phyloP scores from a whole-genome alignment of 2,113 vertebrate species.

The Sturnira hondurensis region DNA sequence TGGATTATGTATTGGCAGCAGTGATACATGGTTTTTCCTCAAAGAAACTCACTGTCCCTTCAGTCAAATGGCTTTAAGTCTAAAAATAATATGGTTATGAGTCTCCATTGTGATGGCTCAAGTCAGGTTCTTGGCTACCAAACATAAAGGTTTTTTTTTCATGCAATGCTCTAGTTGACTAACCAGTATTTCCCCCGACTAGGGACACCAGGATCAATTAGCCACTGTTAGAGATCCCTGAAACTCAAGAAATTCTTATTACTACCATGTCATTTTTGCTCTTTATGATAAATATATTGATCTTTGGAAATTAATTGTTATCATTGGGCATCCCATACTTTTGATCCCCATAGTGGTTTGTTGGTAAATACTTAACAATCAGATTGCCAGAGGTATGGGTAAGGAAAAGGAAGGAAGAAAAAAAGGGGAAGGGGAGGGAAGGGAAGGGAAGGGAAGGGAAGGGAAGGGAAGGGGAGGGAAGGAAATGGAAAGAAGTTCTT shows the following conservation, averaged over 20 bases:
- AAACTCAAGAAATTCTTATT: neutral
- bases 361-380: neutral
- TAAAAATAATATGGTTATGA: neutral
- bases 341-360: neutral
- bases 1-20: neutral
- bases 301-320: neutral
- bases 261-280: neutral
- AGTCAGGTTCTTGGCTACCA: neutral
- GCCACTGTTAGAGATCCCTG: neutral
- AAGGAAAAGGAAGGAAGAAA: accelerated
- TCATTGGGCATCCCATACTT: neutral
- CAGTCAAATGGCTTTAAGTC: neutral
- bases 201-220: neutral
- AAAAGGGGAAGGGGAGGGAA: accelerated
- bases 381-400: neutral
- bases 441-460: too few species aligned
- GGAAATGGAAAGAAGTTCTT: neutral
- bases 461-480: too few species aligned
- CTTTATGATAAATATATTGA: neutral
- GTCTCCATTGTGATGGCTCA: neutral
- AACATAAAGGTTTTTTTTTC: neutral
- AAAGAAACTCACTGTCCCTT: neutral
- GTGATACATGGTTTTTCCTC: neutral
- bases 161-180: neutral
- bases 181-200: neutral